phyloP scores from a whole-genome alignment of 2,797 vertebrate species.

The Tangara arthus region DNA sequence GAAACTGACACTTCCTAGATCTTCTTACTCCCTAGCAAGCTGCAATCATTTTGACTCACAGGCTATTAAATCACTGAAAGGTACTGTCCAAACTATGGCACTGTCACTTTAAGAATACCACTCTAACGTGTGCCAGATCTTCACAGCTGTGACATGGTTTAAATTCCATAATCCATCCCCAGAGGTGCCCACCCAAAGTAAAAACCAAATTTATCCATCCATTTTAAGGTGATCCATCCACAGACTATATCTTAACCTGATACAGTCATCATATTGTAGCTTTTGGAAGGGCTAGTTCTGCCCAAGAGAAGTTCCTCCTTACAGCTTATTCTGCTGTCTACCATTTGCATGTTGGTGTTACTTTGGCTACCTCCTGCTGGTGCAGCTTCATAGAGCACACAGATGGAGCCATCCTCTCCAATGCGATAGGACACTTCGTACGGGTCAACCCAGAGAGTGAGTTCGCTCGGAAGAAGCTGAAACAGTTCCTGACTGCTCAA shows the following conservation, averaged over 20 bases:
- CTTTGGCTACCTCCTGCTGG: conserved; percentile 80
- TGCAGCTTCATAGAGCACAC: conserved; percentile 92
- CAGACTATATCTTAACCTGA: conserved; percentile 95
- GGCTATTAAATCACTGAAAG: conserved; percentile 79
- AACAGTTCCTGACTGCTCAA: conserved; percentile 95
- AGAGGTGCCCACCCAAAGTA: conserved; percentile 87
- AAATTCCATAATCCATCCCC: conserved; percentile 86
- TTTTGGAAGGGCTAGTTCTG: conserved; percentile 94
- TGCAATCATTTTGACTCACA: conserved; percentile 75
- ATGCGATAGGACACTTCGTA: conserved; percentile 97
- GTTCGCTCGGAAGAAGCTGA: conserved; percentile 92
- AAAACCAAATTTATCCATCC: conserved; percentile 82
- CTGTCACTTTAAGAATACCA: conserved; percentile 78
- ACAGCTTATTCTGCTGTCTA: conserved; percentile 98
- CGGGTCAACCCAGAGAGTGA: conserved; percentile 97
- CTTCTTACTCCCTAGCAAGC: conserved; percentile 76
- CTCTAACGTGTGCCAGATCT: conserved; percentile 81
- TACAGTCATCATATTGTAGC: conserved; percentile 99
- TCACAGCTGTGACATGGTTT: conserved; percentile 92
- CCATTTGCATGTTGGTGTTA: conserved; percentile 81
- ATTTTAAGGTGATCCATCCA: conserved; percentile 88
- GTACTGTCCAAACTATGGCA: conserved; percentile 80
- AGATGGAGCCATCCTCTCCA: conserved; percentile 96
- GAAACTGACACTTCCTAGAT: conserved; percentile 73
- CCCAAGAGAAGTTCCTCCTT: conserved; percentile 97